A percentile compares a stretch with the other conserved stretches of the same genome.
Conservation (phyloP, 2,797 vertebrate species). For the Megaceryle alcyon region DNA sequence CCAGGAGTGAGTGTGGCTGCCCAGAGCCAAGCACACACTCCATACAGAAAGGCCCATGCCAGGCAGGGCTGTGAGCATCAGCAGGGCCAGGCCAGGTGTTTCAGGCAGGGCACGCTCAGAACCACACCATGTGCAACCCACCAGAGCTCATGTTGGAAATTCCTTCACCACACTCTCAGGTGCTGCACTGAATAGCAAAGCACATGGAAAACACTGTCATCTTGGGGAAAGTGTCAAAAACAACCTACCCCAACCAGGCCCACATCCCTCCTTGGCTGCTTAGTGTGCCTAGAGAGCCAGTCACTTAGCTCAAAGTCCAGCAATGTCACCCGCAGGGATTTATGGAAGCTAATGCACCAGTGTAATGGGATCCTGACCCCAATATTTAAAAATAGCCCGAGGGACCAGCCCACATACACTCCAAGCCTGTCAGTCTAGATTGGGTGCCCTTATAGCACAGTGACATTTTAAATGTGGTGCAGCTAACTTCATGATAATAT, state of each 20-base stretch:
- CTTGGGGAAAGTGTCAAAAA: not conserved
- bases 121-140: no score
- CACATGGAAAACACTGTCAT: not conserved
- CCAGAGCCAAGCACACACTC: not conserved
- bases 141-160: not conserved
- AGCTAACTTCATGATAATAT: not conserved
- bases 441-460: not conserved
- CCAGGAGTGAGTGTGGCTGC: not conserved
- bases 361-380: slow-evolving; percentile 11
- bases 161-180: not conserved
- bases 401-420: not conserved
- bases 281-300: not conserved
- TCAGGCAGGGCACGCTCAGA: not conserved
- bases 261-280: not conserved
- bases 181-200: not conserved
- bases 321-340: not conserved
- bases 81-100: no score
- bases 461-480: not conserved
- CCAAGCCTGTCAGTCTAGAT: not conserved
- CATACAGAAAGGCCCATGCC: accelerated
- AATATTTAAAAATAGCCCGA: slow-evolving; percentile 45
- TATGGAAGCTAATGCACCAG: not conserved
- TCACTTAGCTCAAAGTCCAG: not conserved
- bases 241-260: not conserved
- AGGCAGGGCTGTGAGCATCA: accelerated